Conservation (phyloP, 2,888 invertebrate species). For the Mesopsocus fuscifrons region DNA sequence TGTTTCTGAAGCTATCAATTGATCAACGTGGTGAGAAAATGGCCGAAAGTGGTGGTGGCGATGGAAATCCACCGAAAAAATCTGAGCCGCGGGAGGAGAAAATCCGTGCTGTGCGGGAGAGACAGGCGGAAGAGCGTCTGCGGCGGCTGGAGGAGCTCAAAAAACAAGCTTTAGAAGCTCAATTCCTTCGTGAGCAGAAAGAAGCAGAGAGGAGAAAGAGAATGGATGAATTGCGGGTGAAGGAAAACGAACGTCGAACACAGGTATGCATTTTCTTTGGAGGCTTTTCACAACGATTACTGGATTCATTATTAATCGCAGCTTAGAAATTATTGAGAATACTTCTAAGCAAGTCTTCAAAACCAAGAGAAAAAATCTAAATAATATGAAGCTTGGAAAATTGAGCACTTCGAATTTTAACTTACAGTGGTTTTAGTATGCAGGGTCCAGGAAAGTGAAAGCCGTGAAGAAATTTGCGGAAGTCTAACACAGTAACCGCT, state of each 20-base stretch:
- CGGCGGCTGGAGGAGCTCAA: constrained; percentile 76
- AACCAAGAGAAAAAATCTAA: constrained; percentile 6
- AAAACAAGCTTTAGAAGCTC: constrained; percentile 73
- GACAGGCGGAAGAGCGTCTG: constrained; percentile 77
- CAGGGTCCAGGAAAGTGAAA: constrained; percentile 6
- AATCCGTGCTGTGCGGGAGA: constrained; percentile 56
- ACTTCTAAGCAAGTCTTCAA: too few relatives aligned
- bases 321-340: too few relatives aligned
- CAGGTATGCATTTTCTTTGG: constrained; percentile 13
- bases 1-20: too few relatives aligned
- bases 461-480: too few relatives aligned
- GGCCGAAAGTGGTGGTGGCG: constrained; percentile 8
- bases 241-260: constrained; percentile 39
- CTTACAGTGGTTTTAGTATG: neutral
- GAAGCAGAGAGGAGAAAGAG: constrained; percentile 66
- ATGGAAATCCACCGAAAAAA: constrained; percentile 7
- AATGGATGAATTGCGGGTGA: constrained; percentile 61
- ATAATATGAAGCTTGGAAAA: neutral
- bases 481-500: too few relatives aligned
- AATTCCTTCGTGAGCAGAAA: constrained; percentile 73
- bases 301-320: too few relatives aligned
- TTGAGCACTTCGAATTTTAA: neutral
- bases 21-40: constrained; percentile 9
- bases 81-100: constrained; percentile 38
- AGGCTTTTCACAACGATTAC: too few relatives aligned